These are phyloP conservation scores for Spilogale gracilis DNA, from an alignment of 2,113 vertebrate species.

Conservation along the genomic window DNA sequence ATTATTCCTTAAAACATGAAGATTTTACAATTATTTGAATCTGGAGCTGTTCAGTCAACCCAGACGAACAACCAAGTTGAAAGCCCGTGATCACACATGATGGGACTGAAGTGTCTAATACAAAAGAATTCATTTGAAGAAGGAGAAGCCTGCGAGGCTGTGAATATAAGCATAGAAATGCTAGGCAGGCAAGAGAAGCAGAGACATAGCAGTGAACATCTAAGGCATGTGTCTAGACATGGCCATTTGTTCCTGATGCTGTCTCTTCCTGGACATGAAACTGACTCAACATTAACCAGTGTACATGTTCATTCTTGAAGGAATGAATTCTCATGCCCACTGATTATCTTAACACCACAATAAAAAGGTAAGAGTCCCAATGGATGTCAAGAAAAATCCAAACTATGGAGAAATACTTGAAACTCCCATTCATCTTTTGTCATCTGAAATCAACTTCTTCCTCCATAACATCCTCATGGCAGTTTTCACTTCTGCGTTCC, in stretches of 20 bases:
- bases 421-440: background rate
- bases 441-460: background rate
- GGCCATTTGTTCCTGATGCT: background rate
- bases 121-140: background rate
- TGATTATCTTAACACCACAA: background rate
- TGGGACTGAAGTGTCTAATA: background rate
- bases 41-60: background rate
- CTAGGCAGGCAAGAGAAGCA: background rate
- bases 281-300: background rate
- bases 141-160: background rate
- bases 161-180: background rate
- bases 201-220: background rate
- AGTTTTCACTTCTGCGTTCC: constrained; percentile 10
- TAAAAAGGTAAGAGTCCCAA: background rate
- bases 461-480: constrained; percentile 52
- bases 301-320: background rate
- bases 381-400: background rate
- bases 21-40: background rate
- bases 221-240: background rate
- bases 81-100: background rate
- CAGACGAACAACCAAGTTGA: background rate
- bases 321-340: background rate
- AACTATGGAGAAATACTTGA: background rate
- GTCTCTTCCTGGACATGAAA: background rate
- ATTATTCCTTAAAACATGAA: background rate